Conservation (phyloP, 2,113 vertebrate species). For the Cinclus mexicanus region DNA sequence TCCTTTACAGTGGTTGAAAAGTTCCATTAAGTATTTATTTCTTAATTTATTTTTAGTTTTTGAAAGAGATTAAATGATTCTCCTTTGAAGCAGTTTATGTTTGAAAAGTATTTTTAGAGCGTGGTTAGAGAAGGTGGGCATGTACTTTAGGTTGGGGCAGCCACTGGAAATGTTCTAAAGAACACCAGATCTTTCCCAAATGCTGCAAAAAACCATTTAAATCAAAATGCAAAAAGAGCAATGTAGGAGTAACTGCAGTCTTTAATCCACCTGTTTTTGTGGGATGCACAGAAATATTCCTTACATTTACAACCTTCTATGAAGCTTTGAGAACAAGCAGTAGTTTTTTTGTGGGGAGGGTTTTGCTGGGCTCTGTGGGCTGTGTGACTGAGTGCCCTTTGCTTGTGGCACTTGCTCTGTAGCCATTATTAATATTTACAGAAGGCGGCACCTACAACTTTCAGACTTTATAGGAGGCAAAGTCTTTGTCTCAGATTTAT, state of each 20-base stretch:
- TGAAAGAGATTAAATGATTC: background rate
- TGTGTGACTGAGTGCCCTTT: background rate
- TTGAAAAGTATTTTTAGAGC: background rate
- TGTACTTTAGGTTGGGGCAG: background rate
- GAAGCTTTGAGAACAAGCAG: background rate
- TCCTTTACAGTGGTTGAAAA: constrained; percentile 11
- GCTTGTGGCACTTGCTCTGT: background rate
- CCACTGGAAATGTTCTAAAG: background rate
- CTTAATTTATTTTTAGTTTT: constrained; percentile 2
- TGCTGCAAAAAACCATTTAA: background rate
- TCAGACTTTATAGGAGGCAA: constrained; percentile 45
- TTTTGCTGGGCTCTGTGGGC: background rate
- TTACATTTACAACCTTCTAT: background rate
- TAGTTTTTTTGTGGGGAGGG: background rate
- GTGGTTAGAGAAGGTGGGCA: background rate
- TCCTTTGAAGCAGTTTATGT: background rate
- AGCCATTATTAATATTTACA: constrained; percentile 58
- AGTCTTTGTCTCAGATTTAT: constrained; percentile 50
- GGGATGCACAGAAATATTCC: background rate
- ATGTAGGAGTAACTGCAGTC: background rate
- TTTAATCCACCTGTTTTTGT: background rate
- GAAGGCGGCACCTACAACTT: constrained; percentile 27
- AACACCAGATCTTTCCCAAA: background rate
- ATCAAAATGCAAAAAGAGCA: background rate
- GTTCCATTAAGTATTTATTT: background rate